phyloP scores from a whole-genome alignment of 1,140 invertebrate genomes.

The Ceratosolen solmsi region DNA sequence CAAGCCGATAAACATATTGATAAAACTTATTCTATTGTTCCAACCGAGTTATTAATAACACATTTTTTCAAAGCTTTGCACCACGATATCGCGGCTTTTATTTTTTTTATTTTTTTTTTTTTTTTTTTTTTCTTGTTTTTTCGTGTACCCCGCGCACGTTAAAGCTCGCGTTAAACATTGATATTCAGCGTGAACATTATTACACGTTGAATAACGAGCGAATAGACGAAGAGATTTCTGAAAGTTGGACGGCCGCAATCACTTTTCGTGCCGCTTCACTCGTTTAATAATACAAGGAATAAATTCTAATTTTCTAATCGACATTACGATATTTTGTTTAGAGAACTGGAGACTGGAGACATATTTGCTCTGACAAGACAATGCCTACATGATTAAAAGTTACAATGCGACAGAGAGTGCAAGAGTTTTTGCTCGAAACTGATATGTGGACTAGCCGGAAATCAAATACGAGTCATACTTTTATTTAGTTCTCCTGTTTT shows the following conservation, averaged over 20 bases:
- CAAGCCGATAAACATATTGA: conserved; percentile 37
- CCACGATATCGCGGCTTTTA: background rate
- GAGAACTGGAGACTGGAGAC: background rate
- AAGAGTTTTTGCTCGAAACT: no score
- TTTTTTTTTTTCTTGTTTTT: background rate
- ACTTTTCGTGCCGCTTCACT: background rate
- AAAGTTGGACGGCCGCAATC: background rate
- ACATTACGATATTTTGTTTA: background rate
- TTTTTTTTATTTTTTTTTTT: background rate
- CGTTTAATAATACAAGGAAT: background rate
- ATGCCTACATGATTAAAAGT: background rate
- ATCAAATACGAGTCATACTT: background rate
- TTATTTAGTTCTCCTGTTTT: background rate
- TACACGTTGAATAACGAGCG: no score
- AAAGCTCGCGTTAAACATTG: background rate
- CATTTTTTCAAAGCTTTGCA: background rate
- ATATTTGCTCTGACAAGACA: background rate
- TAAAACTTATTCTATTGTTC: conserved; percentile 31
- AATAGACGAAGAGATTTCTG: background rate
- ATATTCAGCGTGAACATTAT: background rate
- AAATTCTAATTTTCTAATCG: background rate
- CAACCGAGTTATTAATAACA: background rate
- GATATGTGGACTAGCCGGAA: background rate
- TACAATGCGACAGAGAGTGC: background rate
- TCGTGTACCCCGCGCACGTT: background rate